Conservation (phyloP, 2,797 vertebrate species). For the Enteromius trimaculatus region DNA sequence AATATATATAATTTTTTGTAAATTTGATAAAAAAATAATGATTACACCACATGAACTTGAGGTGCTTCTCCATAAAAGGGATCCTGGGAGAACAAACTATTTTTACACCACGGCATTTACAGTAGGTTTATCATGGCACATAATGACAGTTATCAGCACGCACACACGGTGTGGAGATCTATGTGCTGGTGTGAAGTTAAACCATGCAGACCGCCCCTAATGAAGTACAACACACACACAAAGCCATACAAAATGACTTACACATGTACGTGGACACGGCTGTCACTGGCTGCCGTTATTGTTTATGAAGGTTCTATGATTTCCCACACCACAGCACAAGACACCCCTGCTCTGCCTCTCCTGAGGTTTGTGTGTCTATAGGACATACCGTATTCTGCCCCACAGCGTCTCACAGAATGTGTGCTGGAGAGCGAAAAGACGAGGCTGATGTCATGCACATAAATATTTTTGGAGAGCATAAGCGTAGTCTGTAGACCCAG, state of each 20-base stretch:
- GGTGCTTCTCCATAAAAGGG: slow-evolving; percentile 43
- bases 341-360: neutral
- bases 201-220: slow-evolving; percentile 27
- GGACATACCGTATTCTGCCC: slow-evolving; percentile 30
- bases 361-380: slow-evolving; percentile 22
- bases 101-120: slow-evolving; percentile 21
- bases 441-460: slow-evolving; percentile 53
- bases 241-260: slow-evolving; percentile 14
- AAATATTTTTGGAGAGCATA: slow-evolving; percentile 52
- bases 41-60: neutral
- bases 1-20: too few relatives aligned
- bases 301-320: slow-evolving; percentile 33
- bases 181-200: slow-evolving; percentile 5
- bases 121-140: slow-evolving; percentile 13
- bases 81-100: slow-evolving; percentile 8
- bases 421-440: slow-evolving; percentile 34
- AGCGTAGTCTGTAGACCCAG: slow-evolving; percentile 35
- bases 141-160: slow-evolving; percentile 39
- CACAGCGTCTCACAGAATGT: slow-evolving; percentile 33
- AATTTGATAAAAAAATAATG: neutral
- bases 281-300: slow-evolving; percentile 12
- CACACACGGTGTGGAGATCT: slow-evolving; percentile 20
- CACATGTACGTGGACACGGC: slow-evolving; percentile 5
- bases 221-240: slow-evolving; percentile 30
- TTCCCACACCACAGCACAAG: slow-evolving; percentile 28